Percentiles rank a stretch among this genome's conserved stretches.
These are phyloP conservation scores for Sebastes itinus DNA, from an alignment of 2,797 vertebrate species.

Conservation along the genomic window DNA sequence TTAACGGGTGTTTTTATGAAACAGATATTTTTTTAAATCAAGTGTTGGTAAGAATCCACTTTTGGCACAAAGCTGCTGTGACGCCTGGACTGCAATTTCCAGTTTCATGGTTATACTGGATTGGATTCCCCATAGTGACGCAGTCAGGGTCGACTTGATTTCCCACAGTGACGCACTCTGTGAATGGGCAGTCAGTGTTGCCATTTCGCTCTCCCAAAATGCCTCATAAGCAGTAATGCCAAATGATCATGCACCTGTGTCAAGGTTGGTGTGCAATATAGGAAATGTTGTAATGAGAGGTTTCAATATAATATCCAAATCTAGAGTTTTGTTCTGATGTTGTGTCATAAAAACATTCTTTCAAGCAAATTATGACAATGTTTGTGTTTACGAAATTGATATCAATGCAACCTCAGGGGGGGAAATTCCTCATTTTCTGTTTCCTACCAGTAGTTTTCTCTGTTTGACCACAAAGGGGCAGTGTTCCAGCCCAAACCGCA, in stretches of 20 bases:
- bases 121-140: constrained; percentile 13
- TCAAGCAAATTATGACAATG: background rate
- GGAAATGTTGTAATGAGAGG: background rate
- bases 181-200: background rate
- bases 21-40: background rate
- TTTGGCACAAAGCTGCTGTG: background rate
- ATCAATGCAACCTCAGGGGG: background rate
- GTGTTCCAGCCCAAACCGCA: constrained; percentile 50
- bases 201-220: background rate
- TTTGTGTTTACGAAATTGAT: background rate
- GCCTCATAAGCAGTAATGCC: background rate
- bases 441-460: constrained; percentile 5
- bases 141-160: background rate
- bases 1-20: background rate
- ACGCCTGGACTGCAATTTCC: background rate
- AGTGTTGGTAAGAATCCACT: background rate
- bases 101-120: background rate
- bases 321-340: background rate
- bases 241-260: background rate
- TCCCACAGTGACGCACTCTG: background rate
- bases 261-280: background rate
- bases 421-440: background rate
- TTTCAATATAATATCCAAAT: background rate
- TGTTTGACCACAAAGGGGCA: constrained; percentile 74
- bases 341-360: background rate